These are phyloP conservation scores for Corythaixoides concolor DNA, from an alignment of 2,113 vertebrate genomes.

Conservation along the genomic window DNA sequence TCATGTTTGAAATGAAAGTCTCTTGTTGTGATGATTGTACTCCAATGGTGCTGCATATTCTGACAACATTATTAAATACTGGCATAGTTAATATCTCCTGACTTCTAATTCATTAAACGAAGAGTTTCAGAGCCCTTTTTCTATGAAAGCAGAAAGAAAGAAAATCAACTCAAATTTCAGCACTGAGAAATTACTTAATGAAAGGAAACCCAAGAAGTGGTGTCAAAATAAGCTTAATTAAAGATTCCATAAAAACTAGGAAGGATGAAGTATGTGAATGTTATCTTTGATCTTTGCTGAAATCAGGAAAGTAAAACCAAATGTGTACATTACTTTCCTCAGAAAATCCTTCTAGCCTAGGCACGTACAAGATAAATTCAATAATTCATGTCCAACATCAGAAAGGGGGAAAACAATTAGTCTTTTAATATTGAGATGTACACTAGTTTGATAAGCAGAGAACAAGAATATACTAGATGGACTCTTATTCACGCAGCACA, in stretches of 20 bases:
- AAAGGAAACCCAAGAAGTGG: neutral
- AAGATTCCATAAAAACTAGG: neutral
- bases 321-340: neutral
- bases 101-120: neutral
- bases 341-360: neutral
- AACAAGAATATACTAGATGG: neutral
- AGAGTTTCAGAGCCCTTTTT: neutral
- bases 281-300: slow-evolving; percentile 9
- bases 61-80: neutral
- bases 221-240: slow-evolving; percentile 18
- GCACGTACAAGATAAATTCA: slow-evolving; percentile 24
- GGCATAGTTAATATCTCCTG: neutral
- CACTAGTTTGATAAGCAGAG: neutral
- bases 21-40: neutral
- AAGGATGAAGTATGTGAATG: neutral
- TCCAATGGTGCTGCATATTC: neutral
- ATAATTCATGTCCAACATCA: neutral
- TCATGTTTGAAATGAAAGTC: neutral
- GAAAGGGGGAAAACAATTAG: neutral
- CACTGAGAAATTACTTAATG: neutral
- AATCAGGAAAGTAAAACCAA: slow-evolving; percentile 30
- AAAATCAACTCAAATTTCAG: neutral
- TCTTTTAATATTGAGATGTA: neutral
- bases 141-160: neutral
- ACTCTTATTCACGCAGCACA: neutral